These are phyloP conservation scores for Falco berigora DNA, from an alignment of 2,797 vertebrate genomes.

Conservation along the genomic window DNA sequence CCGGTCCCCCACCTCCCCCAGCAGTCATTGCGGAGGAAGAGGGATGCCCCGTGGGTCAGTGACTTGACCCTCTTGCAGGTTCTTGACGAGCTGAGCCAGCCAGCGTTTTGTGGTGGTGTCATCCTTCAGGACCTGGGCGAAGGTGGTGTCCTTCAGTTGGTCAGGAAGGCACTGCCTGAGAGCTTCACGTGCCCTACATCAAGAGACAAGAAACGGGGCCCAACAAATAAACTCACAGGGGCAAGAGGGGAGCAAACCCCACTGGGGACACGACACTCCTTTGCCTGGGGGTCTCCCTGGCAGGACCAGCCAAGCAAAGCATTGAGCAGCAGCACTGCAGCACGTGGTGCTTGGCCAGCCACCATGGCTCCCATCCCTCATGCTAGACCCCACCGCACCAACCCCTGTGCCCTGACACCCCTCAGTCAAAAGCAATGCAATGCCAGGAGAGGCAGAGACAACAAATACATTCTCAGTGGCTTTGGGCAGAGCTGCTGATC, in stretches of 20 bases:
- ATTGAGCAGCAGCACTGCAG: neutral
- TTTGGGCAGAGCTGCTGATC: neutral
- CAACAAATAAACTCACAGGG: slow-evolving; percentile 76
- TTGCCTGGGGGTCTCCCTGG: neutral
- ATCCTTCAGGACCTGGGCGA: slow-evolving; percentile 96
- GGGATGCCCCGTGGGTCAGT: slow-evolving; percentile 94
- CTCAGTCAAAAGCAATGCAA: rapidly evolving
- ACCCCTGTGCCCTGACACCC: neutral
- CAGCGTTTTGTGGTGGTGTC: slow-evolving; percentile 99
- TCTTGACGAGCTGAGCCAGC: slow-evolving; percentile 96
- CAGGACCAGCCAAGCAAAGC: neutral
- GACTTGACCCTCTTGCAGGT: slow-evolving; percentile 96
- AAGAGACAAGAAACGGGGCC: slow-evolving; percentile 72
- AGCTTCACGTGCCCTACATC: slow-evolving; percentile 91
- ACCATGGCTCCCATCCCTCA: neutral
- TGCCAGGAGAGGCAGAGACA: neutral
- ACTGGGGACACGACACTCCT: neutral
- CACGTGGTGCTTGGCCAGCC: rapidly evolving
- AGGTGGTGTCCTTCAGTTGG: slow-evolving; percentile 97
- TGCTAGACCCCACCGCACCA: rapidly evolving
- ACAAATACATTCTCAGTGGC: neutral
- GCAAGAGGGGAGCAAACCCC: slow-evolving; percentile 51
- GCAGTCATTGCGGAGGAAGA: slow-evolving; percentile 86
- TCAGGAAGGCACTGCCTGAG: slow-evolving; percentile 97
- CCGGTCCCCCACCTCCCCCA: slow-evolving; percentile 29